These are phyloP conservation scores for Tetragnatha versicolor DNA, from an alignment of 1,140 invertebrate species.

Conservation along the genomic window DNA sequence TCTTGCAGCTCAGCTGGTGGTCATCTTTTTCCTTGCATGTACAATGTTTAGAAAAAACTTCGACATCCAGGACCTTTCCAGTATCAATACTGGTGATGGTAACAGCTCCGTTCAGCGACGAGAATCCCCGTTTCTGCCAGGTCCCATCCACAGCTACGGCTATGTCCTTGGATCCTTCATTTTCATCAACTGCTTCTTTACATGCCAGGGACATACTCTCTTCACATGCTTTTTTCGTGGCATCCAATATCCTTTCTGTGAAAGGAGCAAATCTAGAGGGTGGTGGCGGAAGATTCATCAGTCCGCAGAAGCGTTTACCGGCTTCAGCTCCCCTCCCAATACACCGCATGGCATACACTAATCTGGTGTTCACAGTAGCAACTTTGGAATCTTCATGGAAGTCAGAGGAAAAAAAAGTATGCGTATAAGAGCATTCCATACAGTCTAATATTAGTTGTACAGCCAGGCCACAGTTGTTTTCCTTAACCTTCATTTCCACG, in stretches of 20 bases:
- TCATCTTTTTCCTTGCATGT: conserved; percentile 20
- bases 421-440: too few species aligned
- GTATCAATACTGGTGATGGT: conserved; percentile 55
- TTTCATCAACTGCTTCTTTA: conserved; percentile 8
- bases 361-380: too few species aligned
- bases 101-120: conserved; percentile 55
- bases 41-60: conserved; percentile 50
- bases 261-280: background rate
- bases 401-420: too few species aligned
- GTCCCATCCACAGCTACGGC: conserved; percentile 49
- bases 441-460: too few species aligned
- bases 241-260: background rate
- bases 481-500: too few species aligned
- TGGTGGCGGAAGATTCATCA: background rate
- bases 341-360: too few species aligned
- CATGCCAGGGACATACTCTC: conserved; percentile 15
- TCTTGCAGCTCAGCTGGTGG: conserved; percentile 29
- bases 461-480: too few species aligned
- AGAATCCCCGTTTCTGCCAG: conserved; percentile 57
- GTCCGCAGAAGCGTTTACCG: too few species aligned
- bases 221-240: background rate
- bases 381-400: too few species aligned
- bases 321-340: too few species aligned
- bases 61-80: conserved; percentile 54
- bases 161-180: conserved; percentile 37